These are phyloP conservation scores for Thumatha senex DNA, from an alignment of 2,888 invertebrate genomes.

Conservation along the genomic window DNA sequence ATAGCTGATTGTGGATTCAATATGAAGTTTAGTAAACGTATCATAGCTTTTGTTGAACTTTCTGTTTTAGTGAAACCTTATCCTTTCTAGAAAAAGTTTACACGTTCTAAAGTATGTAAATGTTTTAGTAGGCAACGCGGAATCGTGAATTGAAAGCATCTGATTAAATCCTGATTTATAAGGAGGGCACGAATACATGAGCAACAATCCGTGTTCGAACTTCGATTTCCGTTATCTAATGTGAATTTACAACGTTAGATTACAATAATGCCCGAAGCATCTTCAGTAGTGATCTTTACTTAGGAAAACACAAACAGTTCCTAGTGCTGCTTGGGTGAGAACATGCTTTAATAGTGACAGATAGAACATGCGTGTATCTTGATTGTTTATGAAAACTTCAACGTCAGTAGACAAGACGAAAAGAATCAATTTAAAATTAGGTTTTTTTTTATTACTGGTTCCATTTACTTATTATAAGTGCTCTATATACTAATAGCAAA, in stretches of 20 bases:
- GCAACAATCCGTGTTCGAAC: conserved; percentile 61
- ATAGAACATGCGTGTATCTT: conserved; percentile 45
- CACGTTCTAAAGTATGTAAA: conserved; percentile 25
- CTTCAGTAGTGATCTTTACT: conserved; percentile 66
- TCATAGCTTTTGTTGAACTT: background rate
- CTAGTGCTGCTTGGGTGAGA: conserved; percentile 61
- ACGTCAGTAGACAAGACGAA: too few species aligned
- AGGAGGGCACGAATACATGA: conserved; percentile 65
- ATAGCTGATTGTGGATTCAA: too few species aligned
- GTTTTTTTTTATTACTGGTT: too few species aligned
- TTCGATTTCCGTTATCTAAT: conserved; percentile 67
- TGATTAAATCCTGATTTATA: conserved; percentile 55
- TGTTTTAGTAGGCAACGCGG: conserved; percentile 34
- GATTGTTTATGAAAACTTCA: too few species aligned
- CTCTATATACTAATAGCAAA: too few species aligned
- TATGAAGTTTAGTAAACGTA: background rate
- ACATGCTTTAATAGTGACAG: conserved; percentile 64
- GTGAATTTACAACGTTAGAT: conserved; percentile 71
- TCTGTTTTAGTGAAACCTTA: conserved; percentile 9
- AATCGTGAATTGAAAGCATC: conserved; percentile 48
- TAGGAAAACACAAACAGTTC: conserved; percentile 70
- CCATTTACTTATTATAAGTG: too few species aligned
- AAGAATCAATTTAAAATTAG: too few species aligned
- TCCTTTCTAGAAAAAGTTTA: conserved; percentile 17
- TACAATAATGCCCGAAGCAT: conserved; percentile 53